Evolutionary conservation across 2,888 invertebrate genomes (phyloP), one percentile per base, ranked within the genome.

Genomic region (Serripes groenlandicus): DNA sequence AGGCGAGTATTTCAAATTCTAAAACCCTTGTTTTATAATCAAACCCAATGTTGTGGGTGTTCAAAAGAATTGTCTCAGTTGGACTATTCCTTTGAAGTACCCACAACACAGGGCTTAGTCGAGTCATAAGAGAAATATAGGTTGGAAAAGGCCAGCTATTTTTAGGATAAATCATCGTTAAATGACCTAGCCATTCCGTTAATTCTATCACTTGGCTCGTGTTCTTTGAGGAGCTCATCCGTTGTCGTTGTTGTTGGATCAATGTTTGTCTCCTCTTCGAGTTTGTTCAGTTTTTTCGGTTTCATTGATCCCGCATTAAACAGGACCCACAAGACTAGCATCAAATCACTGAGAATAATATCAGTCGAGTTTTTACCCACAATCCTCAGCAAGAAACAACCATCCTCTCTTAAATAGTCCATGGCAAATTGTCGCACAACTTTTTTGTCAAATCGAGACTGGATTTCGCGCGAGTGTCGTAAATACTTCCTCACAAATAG

Each of bases 341-440:
- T 81, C 18, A 91, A 60, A 64, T 91, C 91, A 3, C 87, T 79
- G 7, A 90, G 32, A 56, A 91, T 88, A 58, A 91, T 88, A 23
- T 88, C 86, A 0, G 90, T 87, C 0, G 89, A 88, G 58, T 91
- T 91, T 75, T 91, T 91, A n/a, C 87, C 89, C 0, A 91, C 81
- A 23, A 91, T 85, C 35, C 90, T 58, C 28, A 91, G 68, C 64
- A 91, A 80, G 56, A 91, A 91, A 23, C 90, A 82, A 0, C 91
- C 91, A 66, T 91, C 91, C 58, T 89, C 88, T 9, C 91, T 72
- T n/a, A 91, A 81, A 77, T 91, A 91, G 5, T 85, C 76, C 42
- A 87, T 86, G 3, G 90, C 90, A 75, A 91, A 91, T 66, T 88
- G 85, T 62, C 85, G 81, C 3, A 85, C 85, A n/a, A 90, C 58